Evolutionary conservation across 2,888 invertebrate species (phyloP).

Genomic region (Andricus quercusramuli): DNA sequence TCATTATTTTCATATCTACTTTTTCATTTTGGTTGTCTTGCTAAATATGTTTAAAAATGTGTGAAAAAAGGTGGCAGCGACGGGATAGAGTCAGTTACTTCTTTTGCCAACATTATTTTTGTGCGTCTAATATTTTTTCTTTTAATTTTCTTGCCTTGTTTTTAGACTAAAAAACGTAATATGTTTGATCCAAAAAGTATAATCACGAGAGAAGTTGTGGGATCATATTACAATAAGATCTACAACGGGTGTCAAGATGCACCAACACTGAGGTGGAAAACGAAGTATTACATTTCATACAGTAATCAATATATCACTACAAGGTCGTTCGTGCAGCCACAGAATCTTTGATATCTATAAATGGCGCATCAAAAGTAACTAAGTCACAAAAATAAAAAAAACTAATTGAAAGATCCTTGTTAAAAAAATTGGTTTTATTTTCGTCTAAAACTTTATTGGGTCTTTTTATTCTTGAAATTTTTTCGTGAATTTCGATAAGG

Average conservation of each 20-base stretch:
- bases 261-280: slow-evolving; percentile 53
- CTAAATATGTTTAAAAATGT: no score
- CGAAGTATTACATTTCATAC: slow-evolving; percentile 59
- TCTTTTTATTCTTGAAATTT: not conserved
- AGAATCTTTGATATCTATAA: slow-evolving; percentile 46
- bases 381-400: not conserved
- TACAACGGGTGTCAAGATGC: slow-evolving; percentile 53
- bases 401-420: not conserved
- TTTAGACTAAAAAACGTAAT: not conserved
- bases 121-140: no score
- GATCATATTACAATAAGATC: slow-evolving; percentile 55
- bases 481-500: no score
- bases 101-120: no score
- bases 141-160: not conserved
- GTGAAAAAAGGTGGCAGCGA: no score
- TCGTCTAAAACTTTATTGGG: not conserved
- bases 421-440: not conserved
- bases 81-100: no score
- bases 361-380: not conserved
- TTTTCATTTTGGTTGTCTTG: no score
- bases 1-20: no score
- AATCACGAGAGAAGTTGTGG: not conserved
- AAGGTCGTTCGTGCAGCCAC: slow-evolving; percentile 59
- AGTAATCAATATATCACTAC: slow-evolving; percentile 65
- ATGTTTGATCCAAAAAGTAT: not conserved